Percentiles rank a stretch among this genome's conserved stretches.
phyloP scores from a whole-genome alignment of 2,888 invertebrate species.

The Trissolcus japonicus region DNA sequence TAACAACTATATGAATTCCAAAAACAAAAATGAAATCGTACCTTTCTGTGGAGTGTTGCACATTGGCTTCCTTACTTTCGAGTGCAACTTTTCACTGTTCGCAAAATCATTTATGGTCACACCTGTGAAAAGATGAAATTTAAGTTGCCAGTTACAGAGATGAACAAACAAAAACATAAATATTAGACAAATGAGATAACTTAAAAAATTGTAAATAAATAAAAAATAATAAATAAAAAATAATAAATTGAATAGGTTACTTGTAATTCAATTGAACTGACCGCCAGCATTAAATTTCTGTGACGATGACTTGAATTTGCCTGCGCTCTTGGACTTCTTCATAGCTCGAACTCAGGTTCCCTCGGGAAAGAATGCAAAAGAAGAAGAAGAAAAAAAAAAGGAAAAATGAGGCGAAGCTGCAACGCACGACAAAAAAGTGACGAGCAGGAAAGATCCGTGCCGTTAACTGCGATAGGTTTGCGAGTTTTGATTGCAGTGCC shows the following conservation, averaged over 20 bases:
- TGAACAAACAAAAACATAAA: background rate
- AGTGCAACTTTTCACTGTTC: constrained; percentile 76
- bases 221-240: no score
- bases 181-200: no score
- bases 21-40: constrained; percentile 1
- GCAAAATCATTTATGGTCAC: constrained; percentile 83
- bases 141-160: background rate
- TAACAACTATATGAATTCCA: no score
- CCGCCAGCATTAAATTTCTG: constrained; percentile 5
- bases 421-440: constrained; percentile 1
- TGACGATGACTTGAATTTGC: constrained; percentile 9
- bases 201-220: background rate
- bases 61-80: constrained; percentile 71
- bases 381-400: no score
- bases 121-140: constrained; percentile 74
- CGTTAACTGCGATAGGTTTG: constrained; percentile 4
- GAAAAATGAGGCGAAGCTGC: background rate
- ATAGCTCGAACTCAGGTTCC: background rate
- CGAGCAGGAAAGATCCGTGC: constrained; percentile 1
- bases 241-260: no score
- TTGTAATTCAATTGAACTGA: no score
- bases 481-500: background rate
- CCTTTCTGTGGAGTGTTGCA: constrained; percentile 57
- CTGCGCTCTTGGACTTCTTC: constrained; percentile 17
- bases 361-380: no score